Conservation (phyloP, 2,113 vertebrate species). For the Corythornis madagascariensis region DNA sequence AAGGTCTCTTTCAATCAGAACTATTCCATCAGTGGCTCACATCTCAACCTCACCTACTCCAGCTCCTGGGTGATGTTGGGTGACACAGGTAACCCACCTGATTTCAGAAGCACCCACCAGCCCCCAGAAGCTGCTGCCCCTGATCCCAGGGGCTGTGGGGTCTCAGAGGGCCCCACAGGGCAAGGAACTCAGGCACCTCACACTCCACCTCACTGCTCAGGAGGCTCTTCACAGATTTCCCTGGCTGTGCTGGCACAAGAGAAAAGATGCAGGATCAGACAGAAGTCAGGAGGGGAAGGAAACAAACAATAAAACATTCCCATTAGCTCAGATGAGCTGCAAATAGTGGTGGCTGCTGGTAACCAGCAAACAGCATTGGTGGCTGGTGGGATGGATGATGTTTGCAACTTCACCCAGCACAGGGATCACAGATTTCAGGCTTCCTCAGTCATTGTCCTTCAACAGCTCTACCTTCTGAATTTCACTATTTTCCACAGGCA, state of each 20-base stretch:
- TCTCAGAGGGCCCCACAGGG: background rate
- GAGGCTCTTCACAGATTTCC: fast-evolving
- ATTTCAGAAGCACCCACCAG: background rate
- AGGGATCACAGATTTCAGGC: background rate
- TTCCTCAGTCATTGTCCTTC: background rate
- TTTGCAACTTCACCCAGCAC: background rate
- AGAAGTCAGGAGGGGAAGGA: background rate
- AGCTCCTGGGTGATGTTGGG: background rate
- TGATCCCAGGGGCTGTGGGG: fast-evolving
- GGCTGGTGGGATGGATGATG: fast-evolving
- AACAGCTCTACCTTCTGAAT: background rate
- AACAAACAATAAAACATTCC: background rate
- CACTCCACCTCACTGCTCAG: too few species aligned
- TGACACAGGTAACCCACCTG: background rate
- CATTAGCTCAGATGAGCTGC: background rate
- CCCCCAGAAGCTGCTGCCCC: background rate
- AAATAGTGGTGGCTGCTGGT: background rate
- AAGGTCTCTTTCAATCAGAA: too few species aligned
- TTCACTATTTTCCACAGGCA: background rate
- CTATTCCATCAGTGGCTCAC: too few species aligned
- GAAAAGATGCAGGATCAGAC: background rate
- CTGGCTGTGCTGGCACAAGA: fast-evolving
- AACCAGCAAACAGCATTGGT: background rate
- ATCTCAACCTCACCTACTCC: background rate
- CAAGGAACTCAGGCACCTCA: background rate